Evolutionary conservation across 2,888 invertebrate species (phyloP), one percentile per base, ranked within the genome.

Genomic region (Matsumyia berberina): DNA sequence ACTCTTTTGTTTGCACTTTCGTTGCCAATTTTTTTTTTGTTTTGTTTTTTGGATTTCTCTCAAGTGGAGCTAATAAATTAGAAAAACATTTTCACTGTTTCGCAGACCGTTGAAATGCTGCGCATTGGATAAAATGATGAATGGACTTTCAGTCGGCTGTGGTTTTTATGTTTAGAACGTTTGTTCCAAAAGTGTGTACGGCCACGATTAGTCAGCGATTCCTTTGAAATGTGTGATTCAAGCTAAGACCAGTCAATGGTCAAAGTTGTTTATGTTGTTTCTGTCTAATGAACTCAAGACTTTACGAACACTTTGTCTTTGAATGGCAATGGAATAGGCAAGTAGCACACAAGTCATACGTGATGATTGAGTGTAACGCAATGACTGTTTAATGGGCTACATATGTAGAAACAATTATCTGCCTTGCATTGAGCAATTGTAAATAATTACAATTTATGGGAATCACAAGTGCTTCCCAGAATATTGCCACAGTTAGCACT

Each of bases 1-100:
- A 9, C 37, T 51, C 60, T 51, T n/a, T 73, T 62, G 33, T 42
- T 51, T 58, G 58, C 37, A 42, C 49, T 31, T 57, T 70, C 29
- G 11, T 58, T 35, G 2, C 17, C 8, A 42, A 44, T 44, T 33
- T 46, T 15, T 17, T 49, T 35, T 49, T 12, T 11, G 7, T 49
- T 24, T 66, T 35, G 11, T 17, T 49, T 35, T 19, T 7, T 12
- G 44, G n/a, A 15, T 51, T 17, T 24, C 24, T 24, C 24, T 24
- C 9, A 15, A 31, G 51, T 15, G 6, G 33, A 33, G 9, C 9
- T 53, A 15, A 51, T 15, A 11, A 46, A n/a, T 39, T 49, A 60
- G 42, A 29, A 12, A 60, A 12, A 60, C 29, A 15, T 15, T 60
- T 42, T 15, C 42, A 58, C 35, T 35, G n/a, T 35, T 19, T 35